A percentile compares a stretch with the other conserved stretches of the same genome.
These are phyloP conservation scores for Paedocypris micromegethes DNA, from an alignment of 2,797 vertebrate species.

Conservation along the genomic window DNA sequence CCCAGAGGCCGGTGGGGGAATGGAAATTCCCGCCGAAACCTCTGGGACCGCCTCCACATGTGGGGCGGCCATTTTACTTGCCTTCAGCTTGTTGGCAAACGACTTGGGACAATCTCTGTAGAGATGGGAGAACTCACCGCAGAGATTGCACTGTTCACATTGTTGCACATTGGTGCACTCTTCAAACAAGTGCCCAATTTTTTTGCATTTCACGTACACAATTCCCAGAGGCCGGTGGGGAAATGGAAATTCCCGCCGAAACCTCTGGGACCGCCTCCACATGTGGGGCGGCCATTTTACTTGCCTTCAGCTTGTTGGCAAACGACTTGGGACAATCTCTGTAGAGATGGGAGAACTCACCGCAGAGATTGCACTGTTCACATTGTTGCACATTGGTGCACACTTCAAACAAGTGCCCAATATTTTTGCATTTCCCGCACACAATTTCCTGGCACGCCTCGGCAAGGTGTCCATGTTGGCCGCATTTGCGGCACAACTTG, in stretches of 20 bases:
- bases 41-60: neutral
- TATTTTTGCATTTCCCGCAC: conserved; percentile 24
- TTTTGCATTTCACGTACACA: conserved; percentile 16
- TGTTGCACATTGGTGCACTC: conserved; percentile 34
- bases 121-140: neutral
- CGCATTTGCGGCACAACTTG: conserved; percentile 32
- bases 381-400: conserved; percentile 39
- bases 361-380: conserved; percentile 13
- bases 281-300: neutral
- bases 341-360: neutral
- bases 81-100: conserved; percentile 23
- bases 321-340: neutral
- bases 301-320: neutral
- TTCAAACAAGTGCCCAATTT: conserved; percentile 27
- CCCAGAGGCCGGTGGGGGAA: neutral
- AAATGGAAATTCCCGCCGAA: no score
- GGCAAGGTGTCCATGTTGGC: neutral
- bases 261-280: no score
- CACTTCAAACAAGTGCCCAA: conserved; percentile 21
- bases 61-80: neutral
- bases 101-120: conserved; percentile 18
- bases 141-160: conserved; percentile 38
- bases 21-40: conserved; percentile 6
- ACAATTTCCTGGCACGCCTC: conserved; percentile 17
- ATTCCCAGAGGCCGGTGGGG: no score